phyloP scores from a whole-genome alignment of 2,113 vertebrate species.

The Sander vitreus region DNA sequence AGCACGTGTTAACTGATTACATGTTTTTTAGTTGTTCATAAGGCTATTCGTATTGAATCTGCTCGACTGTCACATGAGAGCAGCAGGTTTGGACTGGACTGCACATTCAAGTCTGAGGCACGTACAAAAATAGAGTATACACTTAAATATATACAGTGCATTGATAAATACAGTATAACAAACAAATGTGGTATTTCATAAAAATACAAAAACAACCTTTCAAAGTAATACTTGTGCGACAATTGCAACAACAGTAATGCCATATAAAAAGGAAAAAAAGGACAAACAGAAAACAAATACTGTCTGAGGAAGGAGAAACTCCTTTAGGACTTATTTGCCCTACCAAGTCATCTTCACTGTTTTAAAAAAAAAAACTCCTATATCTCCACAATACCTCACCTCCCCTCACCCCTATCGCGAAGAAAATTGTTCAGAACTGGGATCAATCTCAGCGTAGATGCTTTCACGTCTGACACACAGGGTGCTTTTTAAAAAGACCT shows the following conservation, averaged over 20 bases:
- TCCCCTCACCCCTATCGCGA: neutral
- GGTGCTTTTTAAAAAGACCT: constrained; percentile 51
- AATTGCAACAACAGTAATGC: constrained; percentile 23
- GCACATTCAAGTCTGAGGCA: constrained; percentile 49
- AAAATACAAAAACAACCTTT: constrained; percentile 35
- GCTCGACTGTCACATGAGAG: neutral
- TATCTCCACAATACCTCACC: neutral
- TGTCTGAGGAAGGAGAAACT: constrained; percentile 26
- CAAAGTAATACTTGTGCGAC: constrained; percentile 48
- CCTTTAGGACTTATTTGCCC: constrained; percentile 29
- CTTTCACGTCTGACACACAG: constrained; percentile 39
- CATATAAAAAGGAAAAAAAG: neutral
- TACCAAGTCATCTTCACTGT: constrained; percentile 1
- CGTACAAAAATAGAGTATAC: constrained; percentile 69
- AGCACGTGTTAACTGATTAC: neutral
- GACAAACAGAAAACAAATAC: constrained; percentile 28
- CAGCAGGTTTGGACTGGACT: constrained; percentile 15
- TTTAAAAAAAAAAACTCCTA: constrained; percentile 7
- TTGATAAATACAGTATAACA: constrained; percentile 67
- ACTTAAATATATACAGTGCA: constrained; percentile 54
- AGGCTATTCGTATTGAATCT: constrained; percentile 16
- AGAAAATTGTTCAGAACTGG: constrained; percentile 35
- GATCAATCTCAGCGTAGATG: constrained; percentile 44
- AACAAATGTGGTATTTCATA: constrained; percentile 28
- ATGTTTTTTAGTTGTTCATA: constrained; percentile 16